Percentiles rank a stretch among this genome's conserved stretches.
Evolutionary conservation across 2,888 invertebrate species (phyloP).

Genomic region (Protophormia terraenovae): DNA sequence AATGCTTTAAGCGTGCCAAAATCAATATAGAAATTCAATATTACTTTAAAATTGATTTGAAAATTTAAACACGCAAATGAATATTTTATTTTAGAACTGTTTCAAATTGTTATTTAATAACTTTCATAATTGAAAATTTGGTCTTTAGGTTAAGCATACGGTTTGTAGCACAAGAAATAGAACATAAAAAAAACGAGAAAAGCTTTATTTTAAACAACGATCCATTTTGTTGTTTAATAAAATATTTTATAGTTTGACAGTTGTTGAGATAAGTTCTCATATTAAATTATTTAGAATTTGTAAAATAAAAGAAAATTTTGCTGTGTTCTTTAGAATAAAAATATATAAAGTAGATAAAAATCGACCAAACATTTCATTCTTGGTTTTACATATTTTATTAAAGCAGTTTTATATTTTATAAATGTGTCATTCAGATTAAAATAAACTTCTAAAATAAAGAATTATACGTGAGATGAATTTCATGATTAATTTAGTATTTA

Average conservation of each 20-base stretch:
- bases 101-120: not conserved
- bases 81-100: not conserved
- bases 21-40: not conserved
- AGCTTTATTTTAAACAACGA: too few species aligned
- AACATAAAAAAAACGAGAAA: too few species aligned
- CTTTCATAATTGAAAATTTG: not conserved
- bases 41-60: not conserved
- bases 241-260: not conserved
- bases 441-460: not conserved
- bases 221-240: not conserved
- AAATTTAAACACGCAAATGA: not conserved
- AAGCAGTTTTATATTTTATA: not conserved
- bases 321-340: not conserved
- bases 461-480: slow-evolving; percentile 29
- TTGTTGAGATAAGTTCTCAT: not conserved
- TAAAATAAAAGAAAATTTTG: not conserved
- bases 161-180: not conserved
- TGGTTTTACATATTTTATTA: not conserved
- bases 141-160: too few species aligned
- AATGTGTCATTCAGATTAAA: not conserved
- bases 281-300: not conserved
- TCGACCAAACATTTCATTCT: not conserved
- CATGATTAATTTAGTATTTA: not conserved
- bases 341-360: not conserved
- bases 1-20: slow-evolving; percentile 18